A percentile compares a stretch with the other conserved stretches of the same genome.
Evolutionary conservation across 2,797 vertebrate genomes (phyloP).

Genomic region (Orestias chungarensis): DNA sequence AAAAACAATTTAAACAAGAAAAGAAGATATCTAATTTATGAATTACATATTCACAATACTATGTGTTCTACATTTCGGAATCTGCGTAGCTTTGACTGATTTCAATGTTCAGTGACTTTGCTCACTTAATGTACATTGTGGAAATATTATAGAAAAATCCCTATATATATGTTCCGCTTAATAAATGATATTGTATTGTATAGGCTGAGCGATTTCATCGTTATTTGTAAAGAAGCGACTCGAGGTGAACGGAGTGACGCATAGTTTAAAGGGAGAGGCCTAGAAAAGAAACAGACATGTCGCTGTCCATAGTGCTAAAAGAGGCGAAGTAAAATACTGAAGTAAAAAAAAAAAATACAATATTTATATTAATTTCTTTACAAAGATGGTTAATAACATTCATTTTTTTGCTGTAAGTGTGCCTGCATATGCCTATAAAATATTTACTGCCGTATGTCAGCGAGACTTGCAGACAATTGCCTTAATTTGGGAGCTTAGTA

Average conservation of each 20-base stretch:
- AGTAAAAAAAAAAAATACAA: too few relatives aligned
- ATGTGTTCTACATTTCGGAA: constrained; percentile 83
- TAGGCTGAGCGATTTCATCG: constrained; percentile 77
- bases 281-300: constrained; percentile 17
- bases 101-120: constrained; percentile 83
- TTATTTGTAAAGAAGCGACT: constrained; percentile 24
- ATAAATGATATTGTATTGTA: constrained; percentile 88
- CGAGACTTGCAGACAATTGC: background rate
- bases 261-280: background rate
- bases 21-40: constrained; percentile 77
- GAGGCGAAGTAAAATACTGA: background rate
- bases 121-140: constrained; percentile 82
- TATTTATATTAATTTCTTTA: background rate
- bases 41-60: constrained; percentile 84
- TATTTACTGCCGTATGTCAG: background rate
- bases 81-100: constrained; percentile 85
- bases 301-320: constrained; percentile 78
- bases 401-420: constrained; percentile 2
- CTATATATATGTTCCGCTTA: constrained; percentile 83
- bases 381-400: background rate
- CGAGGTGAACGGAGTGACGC: background rate
- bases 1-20: constrained; percentile 14
- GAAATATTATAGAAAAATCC: constrained; percentile 79
- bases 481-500: background rate
- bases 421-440: background rate